These are phyloP conservation scores for Arctocebus calabarensis DNA, from an alignment of 2,797 vertebrate species.

Conservation along the genomic window DNA sequence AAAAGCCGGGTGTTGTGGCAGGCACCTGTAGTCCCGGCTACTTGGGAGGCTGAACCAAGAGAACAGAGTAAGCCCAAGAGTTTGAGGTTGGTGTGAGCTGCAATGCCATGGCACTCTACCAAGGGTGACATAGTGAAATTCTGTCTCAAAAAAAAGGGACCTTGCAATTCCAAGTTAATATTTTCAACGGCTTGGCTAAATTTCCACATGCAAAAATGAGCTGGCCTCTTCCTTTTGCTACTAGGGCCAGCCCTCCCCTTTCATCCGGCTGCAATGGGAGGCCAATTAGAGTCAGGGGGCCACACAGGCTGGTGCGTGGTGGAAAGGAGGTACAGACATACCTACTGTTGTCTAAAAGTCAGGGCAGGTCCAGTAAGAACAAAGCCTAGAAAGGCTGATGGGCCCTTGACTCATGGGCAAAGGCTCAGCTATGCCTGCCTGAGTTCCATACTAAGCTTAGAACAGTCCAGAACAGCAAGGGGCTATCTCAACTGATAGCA, in stretches of 20 bases:
- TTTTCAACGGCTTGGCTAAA: background rate
- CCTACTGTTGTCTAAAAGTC: background rate
- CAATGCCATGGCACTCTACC: too few species aligned
- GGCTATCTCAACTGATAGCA: background rate
- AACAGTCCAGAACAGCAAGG: background rate
- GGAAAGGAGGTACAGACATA: background rate
- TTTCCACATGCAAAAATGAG: background rate
- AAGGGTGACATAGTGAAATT: too few species aligned
- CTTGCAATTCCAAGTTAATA: background rate
- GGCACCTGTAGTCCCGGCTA: too few species aligned
- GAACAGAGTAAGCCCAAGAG: too few species aligned
- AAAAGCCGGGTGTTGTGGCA: too few species aligned
- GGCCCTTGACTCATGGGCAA: accelerated
- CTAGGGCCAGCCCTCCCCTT: background rate
- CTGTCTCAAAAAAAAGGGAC: background rate
- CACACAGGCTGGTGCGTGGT: background rate
- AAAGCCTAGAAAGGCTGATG: background rate
- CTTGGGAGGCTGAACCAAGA: too few species aligned
- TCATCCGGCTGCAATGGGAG: background rate
- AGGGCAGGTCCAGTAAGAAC: background rate
- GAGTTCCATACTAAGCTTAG: background rate
- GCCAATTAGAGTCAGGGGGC: background rate
- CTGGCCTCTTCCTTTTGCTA: background rate
- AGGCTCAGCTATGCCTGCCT: background rate
- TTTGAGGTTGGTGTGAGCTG: too few species aligned